Conservation (phyloP, 2,888 invertebrate genomes). For the Sphaeridia pumilis region DNA sequence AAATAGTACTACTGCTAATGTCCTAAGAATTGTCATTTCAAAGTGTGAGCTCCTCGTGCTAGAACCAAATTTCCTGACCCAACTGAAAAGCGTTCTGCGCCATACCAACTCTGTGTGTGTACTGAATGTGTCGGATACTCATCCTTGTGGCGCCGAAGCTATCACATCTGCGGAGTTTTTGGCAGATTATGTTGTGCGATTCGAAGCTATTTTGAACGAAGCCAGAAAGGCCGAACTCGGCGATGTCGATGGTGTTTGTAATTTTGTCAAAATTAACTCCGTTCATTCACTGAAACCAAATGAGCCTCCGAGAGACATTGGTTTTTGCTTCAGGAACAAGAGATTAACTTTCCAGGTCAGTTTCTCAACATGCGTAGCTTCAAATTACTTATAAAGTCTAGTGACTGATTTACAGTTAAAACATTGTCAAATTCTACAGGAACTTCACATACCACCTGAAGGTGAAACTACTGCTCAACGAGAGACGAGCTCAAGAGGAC, state of each 20-base stretch:
- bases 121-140: conserved; percentile 21
- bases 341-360: conserved; percentile 29
- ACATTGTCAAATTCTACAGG: conserved; percentile 15
- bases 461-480: conserved; percentile 29
- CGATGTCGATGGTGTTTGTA: conserved; percentile 31
- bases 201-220: conserved; percentile 27
- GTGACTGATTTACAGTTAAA: not conserved
- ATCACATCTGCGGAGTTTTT: conserved; percentile 19
- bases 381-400: conserved; percentile 1
- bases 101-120: conserved; percentile 28
- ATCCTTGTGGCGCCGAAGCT: not conserved
- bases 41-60: conserved; percentile 27
- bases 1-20: conserved; percentile 3
- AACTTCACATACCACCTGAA: conserved; percentile 30
- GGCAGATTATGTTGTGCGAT: conserved; percentile 25
- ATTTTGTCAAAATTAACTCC: conserved; percentile 22
- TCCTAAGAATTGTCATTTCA: conserved; percentile 26
- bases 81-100: conserved; percentile 23
- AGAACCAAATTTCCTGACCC: conserved; percentile 20
- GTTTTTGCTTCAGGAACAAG: conserved; percentile 31
- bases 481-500: conserved; percentile 16
- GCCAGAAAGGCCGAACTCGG: conserved; percentile 28
- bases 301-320: conserved; percentile 29
- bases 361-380: too few species aligned
- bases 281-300: conserved; percentile 25